A percentile compares a stretch with the other conserved stretches of the same genome.
phyloP scores from a whole-genome alignment of 2,888 invertebrate species.

The Agriopis marginaria region DNA sequence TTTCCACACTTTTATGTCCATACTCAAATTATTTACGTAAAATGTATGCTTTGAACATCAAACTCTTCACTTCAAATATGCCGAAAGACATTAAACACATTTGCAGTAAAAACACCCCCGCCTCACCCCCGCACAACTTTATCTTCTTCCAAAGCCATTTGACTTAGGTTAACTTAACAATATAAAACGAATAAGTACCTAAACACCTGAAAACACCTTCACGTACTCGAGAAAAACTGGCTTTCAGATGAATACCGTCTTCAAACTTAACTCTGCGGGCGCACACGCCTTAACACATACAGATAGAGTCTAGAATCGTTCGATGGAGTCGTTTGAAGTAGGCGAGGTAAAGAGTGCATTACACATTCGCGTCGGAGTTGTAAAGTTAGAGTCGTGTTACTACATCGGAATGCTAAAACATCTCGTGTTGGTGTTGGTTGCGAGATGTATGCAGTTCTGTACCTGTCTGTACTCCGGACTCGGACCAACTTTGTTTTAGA shows the following conservation, averaged over 20 bases:
- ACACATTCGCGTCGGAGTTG: conserved; percentile 60
- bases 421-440: conserved; percentile 31
- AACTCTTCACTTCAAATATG: conserved; percentile 9
- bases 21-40: neutral
- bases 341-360: conserved; percentile 59
- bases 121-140: conserved; percentile 30
- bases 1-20: neutral
- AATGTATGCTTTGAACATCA: conserved; percentile 14
- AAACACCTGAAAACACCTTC: conserved; percentile 57
- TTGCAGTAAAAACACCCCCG: conserved; percentile 27
- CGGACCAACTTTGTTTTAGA: neutral
- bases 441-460: conserved; percentile 50
- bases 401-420: conserved; percentile 60
- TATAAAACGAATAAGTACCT: conserved; percentile 53
- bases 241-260: conserved; percentile 50
- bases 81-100: conserved; percentile 30
- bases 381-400: conserved; percentile 62
- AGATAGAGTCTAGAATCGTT: conserved; percentile 38
- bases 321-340: conserved; percentile 20
- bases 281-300: conserved; percentile 22
- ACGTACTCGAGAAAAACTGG: conserved; percentile 58
- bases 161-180: conserved; percentile 51
- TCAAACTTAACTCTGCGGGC: conserved; percentile 29
- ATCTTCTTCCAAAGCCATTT: conserved; percentile 42
- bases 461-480: conserved; percentile 35